A percentile compares a stretch with the other conserved stretches of the same genome.
These are phyloP conservation scores for Larimichthys crocea DNA, from an alignment of 2,113 vertebrate species.

Conservation along the genomic window DNA sequence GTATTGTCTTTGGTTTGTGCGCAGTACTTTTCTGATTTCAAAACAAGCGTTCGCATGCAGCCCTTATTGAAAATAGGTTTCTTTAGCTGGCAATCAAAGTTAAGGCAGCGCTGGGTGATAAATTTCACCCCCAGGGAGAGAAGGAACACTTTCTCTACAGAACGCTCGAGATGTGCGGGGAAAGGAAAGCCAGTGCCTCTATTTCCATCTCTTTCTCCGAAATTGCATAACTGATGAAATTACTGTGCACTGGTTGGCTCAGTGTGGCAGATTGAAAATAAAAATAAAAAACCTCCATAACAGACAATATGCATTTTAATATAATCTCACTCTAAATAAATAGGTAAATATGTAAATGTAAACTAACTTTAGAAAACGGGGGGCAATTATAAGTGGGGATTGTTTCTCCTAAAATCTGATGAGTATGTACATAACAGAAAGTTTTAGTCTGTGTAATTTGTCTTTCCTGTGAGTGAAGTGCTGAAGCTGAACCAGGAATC, in stretches of 20 bases:
- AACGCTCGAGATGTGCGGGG: conserved; percentile 37
- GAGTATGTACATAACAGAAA: conserved; percentile 3
- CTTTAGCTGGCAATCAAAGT: conserved; percentile 54
- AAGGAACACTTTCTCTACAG: conserved; percentile 44
- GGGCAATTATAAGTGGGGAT: conserved; percentile 1
- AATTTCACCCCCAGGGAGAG: conserved; percentile 38
- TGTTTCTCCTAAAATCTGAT: conserved; percentile 1
- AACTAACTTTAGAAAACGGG: conserved; percentile 32
- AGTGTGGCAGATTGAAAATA: conserved; percentile 71
- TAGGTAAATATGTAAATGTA: conserved; percentile 64
- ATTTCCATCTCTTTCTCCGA: conserved; percentile 39
- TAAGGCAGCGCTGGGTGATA: conserved; percentile 74
- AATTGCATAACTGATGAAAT: conserved; percentile 64
- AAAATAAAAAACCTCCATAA: conserved; percentile 16
- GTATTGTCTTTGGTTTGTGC: conserved; percentile 65
- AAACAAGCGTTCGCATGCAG: conserved; percentile 33
- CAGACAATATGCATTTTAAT: conserved; percentile 44
- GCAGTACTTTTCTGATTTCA: conserved; percentile 26
- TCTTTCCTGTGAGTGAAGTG: conserved; percentile 5
- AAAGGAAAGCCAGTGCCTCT: conserved; percentile 38
- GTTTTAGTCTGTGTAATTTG: neutral
- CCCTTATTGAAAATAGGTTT: conserved; percentile 40
- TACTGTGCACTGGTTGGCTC: conserved; percentile 73
- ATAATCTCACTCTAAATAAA: conserved; percentile 67
- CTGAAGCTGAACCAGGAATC: conserved; percentile 4